Conservation (phyloP, 2,113 vertebrate genomes). For the Hoplias malabaricus region DNA sequence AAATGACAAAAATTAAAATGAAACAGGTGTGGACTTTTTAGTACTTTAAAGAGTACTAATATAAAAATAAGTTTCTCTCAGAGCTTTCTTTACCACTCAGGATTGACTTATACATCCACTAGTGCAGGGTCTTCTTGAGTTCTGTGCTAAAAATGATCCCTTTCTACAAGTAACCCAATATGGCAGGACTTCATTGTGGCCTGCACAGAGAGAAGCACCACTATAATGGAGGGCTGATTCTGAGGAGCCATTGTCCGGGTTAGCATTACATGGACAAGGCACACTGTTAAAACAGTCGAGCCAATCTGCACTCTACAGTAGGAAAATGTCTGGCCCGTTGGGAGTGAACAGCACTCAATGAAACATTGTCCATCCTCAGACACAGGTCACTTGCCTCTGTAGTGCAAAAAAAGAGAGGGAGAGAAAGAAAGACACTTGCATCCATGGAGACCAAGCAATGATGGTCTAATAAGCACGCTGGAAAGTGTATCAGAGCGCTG, state of each 20-base stretch:
- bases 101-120: slow-evolving; percentile 16
- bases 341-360: slow-evolving; percentile 50
- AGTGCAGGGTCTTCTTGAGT: slow-evolving; percentile 9
- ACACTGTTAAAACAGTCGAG: slow-evolving; percentile 54
- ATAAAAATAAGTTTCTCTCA: neutral
- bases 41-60: neutral
- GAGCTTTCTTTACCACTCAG: slow-evolving; percentile 1
- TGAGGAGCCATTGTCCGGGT: slow-evolving; percentile 56
- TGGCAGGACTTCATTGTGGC: slow-evolving; percentile 32
- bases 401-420: slow-evolving; percentile 10
- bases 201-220: slow-evolving; percentile 40
- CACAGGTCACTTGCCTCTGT: slow-evolving; percentile 52
- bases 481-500: slow-evolving; percentile 10
- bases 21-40: neutral
- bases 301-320: slow-evolving; percentile 50
- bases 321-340: slow-evolving; percentile 56
- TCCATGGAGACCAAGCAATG: slow-evolving; percentile 34
- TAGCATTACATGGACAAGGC: slow-evolving; percentile 54
- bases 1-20: neutral
- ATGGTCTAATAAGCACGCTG: slow-evolving; percentile 31
- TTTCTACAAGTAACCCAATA: slow-evolving; percentile 50
- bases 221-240: slow-evolving; percentile 43
- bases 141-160: slow-evolving; percentile 36
- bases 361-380: slow-evolving; percentile 55
- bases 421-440: slow-evolving; percentile 34